Conservation (phyloP, 2,797 vertebrate genomes). For the Uromys caudimaculatus region DNA sequence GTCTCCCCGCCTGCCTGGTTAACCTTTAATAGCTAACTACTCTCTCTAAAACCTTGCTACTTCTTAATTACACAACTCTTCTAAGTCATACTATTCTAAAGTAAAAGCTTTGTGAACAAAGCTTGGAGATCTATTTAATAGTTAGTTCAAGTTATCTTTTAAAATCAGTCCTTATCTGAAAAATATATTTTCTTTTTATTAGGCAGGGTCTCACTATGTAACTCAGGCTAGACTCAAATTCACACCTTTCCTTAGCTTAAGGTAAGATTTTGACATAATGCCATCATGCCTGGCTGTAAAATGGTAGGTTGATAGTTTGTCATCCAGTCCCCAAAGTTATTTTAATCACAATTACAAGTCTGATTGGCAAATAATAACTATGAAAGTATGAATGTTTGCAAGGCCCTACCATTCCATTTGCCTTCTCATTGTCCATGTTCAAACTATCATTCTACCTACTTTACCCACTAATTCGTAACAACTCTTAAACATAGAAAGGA, state of each 20-base stretch:
- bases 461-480: neutral
- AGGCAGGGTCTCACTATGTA: neutral
- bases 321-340: neutral
- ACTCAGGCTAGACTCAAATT: neutral
- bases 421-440: neutral
- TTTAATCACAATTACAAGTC: neutral
- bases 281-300: neutral
- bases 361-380: neutral
- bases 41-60: neutral
- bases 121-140: neutral
- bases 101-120: constrained; percentile 32
- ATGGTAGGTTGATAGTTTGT: neutral
- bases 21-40: neutral
- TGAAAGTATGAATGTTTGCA: neutral
- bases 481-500: neutral
- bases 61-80: constrained; percentile 56
- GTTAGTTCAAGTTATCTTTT: neutral
- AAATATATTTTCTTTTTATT: neutral
- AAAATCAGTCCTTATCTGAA: neutral
- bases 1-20: neutral
- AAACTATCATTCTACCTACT: neutral
- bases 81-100: constrained; percentile 28
- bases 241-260: neutral
- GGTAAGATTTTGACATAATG: neutral
- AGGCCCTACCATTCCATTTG: neutral